Evolutionary conservation across 1,140 invertebrate genomes (phyloP).

Genomic region (Trichonephila clavipes): DNA sequence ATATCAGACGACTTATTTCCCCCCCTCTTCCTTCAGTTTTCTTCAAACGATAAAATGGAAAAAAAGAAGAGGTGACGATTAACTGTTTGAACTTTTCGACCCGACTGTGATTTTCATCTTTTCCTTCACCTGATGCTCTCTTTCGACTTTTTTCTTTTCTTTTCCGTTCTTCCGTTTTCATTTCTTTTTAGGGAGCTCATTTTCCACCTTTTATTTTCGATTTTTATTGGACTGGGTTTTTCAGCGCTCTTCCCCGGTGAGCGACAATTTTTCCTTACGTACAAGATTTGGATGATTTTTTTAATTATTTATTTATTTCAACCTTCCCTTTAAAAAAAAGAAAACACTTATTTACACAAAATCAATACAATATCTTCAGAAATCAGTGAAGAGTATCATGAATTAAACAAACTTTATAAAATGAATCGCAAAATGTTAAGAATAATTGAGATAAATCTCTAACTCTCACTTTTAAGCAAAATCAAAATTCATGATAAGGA

Average conservation of each 20-base stretch:
- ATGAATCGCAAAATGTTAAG: no score
- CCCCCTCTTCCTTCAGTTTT: slow-evolving; percentile 7
- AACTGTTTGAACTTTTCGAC: slow-evolving; percentile 69
- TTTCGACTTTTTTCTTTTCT: slow-evolving; percentile 1
- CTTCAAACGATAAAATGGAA: slow-evolving; percentile 29
- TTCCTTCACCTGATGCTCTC: slow-evolving; percentile 62
- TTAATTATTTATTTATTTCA: neutral
- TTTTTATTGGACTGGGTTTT: slow-evolving; percentile 2
- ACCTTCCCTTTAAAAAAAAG: neutral
- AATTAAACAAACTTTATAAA: neutral
- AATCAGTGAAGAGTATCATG: neutral
- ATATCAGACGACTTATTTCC: slow-evolving; percentile 42
- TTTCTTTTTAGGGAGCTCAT: neutral
- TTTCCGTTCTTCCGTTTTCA: neutral
- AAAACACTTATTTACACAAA: neutral
- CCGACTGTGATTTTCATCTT: slow-evolving; percentile 57
- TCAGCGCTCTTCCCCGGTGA: neutral
- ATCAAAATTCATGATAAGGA: no score
- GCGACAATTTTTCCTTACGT: neutral
- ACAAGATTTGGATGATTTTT: neutral
- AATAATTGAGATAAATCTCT: no score
- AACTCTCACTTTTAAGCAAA: no score
- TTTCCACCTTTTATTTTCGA: slow-evolving; percentile 3
- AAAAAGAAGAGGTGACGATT: slow-evolving; percentile 60
- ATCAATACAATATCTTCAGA: neutral